Conservation (phyloP, 2,113 vertebrate genomes). For the Pelvicachromis taeniatus region DNA sequence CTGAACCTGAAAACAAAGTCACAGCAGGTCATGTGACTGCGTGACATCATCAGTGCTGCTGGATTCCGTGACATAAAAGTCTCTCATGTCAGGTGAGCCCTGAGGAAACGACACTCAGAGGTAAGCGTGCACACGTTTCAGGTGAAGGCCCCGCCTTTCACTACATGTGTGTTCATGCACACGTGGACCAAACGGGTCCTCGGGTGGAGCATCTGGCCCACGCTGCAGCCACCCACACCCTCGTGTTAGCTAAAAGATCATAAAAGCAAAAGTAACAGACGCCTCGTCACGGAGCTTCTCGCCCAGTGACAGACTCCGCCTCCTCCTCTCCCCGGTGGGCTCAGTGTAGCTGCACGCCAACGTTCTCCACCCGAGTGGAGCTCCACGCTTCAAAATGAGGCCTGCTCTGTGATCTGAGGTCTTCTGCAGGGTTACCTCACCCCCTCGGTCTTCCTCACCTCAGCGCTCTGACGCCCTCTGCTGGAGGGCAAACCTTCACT, state of each 20-base stretch:
- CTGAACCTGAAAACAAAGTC: neutral
- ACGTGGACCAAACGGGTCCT: rapidly evolving
- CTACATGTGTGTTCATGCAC: neutral
- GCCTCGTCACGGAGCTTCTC: neutral
- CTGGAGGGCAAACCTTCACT: neutral
- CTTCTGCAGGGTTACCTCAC: neutral
- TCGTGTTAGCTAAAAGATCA: neutral
- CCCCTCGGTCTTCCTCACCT: neutral
- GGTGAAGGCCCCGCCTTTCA: neutral
- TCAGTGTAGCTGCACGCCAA: neutral
- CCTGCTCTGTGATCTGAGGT: neutral
- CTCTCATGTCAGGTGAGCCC: no score
- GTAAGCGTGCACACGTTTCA: neutral
- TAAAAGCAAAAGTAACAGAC: neutral
- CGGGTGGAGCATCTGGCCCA: neutral
- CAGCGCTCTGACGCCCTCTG: neutral
- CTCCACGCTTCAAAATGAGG: no score
- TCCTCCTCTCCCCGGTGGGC: neutral
- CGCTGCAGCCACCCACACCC: neutral
- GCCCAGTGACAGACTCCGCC: neutral
- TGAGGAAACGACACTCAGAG: no score
- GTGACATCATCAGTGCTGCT: rapidly evolving
- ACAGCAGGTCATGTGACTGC: neutral
- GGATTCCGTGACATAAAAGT: neutral
- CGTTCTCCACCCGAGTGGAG: no score